Conservation (phyloP, 1,140 invertebrate species). For the Cecropterus lyciades region DNA sequence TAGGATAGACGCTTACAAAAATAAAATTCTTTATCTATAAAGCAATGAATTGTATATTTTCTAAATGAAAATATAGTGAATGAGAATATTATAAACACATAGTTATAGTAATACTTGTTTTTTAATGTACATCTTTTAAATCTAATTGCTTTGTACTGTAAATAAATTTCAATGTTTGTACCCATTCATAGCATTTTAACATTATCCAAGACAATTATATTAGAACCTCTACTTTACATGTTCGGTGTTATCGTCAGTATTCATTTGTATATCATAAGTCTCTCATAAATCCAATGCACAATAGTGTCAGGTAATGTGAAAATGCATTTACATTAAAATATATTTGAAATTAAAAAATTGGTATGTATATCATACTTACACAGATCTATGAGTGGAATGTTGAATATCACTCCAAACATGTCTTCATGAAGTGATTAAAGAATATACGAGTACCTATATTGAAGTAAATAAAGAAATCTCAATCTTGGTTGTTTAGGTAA, state of each 20-base stretch:
- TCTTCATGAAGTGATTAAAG: constrained; percentile 3
- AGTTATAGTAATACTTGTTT: constrained; percentile 26
- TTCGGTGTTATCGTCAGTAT: no score
- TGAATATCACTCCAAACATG: constrained; percentile 14
- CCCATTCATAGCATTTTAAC: constrained; percentile 29
- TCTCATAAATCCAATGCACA: no score
- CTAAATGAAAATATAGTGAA: constrained; percentile 4
- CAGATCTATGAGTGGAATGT: constrained; percentile 28
- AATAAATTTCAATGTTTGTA: constrained; percentile 32
- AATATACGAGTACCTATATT: constrained; percentile 21
- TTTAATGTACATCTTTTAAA: constrained; percentile 11
- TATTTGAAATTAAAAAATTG: neutral
- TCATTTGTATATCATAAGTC: no score
- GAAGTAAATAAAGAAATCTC: constrained; percentile 22
- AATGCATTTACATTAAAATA: constrained; percentile 10
- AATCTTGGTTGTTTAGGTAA: constrained; percentile 23
- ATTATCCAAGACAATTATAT: neutral
- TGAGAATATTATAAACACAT: neutral
- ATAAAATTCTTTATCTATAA: constrained; percentile 21
- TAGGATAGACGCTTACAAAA: constrained; percentile 25
- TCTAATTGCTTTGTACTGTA: constrained; percentile 26
- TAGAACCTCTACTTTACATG: no score
- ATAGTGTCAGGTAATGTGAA: constrained; percentile 9
- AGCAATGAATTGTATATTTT: constrained; percentile 7
- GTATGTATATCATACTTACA: constrained; percentile 13